Evolutionary conservation across 2,797 vertebrate genomes (phyloP).

Genomic region (Cryptoprocta ferox): DNA sequence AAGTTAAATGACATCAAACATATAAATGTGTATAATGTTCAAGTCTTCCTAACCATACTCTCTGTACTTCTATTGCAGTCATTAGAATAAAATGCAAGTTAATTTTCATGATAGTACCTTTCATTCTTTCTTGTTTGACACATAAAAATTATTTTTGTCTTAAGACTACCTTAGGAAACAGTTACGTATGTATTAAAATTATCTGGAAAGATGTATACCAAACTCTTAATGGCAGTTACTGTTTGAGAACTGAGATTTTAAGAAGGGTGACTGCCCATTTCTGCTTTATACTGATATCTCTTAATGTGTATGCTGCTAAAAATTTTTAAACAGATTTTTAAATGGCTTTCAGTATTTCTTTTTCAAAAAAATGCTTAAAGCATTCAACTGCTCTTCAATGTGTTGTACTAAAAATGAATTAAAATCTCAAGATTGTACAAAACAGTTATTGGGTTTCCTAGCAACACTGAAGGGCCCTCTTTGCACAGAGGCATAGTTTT

Average conservation of each 20-base stretch:
- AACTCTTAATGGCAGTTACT: not conserved
- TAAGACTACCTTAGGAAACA: not conserved
- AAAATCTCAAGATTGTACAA: conserved; percentile 52
- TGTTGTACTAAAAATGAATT: conserved; percentile 43
- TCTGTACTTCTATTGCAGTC: not conserved
- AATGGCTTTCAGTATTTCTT: not conserved
- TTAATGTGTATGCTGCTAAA: not conserved
- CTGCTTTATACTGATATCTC: not conserved
- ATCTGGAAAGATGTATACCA: not conserved
- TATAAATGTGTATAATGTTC: not conserved
- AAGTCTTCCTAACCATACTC: not conserved
- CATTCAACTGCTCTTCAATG: conserved; percentile 4
- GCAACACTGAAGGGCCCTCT: conserved; percentile 48
- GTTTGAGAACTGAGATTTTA: conserved; percentile 43
- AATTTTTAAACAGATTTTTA: conserved; percentile 3
- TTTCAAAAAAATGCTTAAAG: conserved; percentile 35
- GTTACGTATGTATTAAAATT: not conserved
- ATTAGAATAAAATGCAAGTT: not conserved
- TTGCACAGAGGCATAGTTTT: not conserved
- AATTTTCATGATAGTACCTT: not conserved
- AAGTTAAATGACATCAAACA: not conserved
- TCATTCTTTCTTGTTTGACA: not conserved
- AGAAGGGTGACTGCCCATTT: not conserved
- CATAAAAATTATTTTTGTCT: not conserved
- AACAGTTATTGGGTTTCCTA: conserved; percentile 48